These are phyloP conservation scores for Stenurella melanura DNA, from an alignment of 2,888 invertebrate genomes.

Conservation along the genomic window DNA sequence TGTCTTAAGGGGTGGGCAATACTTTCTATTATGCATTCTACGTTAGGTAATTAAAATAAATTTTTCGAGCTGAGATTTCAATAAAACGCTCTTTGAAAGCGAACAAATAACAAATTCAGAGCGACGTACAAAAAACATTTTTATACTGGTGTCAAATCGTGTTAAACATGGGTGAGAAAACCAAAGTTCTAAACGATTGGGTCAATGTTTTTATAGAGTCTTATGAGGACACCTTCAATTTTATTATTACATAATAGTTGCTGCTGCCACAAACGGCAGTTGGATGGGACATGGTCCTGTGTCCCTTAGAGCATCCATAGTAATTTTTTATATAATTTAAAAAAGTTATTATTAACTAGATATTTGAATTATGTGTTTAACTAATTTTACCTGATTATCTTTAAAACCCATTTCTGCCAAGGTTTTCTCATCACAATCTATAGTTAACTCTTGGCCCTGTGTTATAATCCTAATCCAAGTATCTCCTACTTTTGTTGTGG, in stretches of 20 bases:
- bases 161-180: slow-evolving; percentile 40
- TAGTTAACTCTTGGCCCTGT: slow-evolving; percentile 93
- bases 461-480: slow-evolving; percentile 90
- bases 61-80: too few species aligned
- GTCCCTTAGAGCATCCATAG: too few species aligned
- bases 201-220: slow-evolving; percentile 30
- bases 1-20: too few species aligned
- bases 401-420: slow-evolving; percentile 95
- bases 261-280: too few species aligned
- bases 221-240: slow-evolving; percentile 41
- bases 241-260: too few species aligned
- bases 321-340: too few species aligned
- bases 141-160: slow-evolving; percentile 43
- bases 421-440: slow-evolving; percentile 94
- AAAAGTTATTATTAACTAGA: background rate
- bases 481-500: slow-evolving; percentile 75
- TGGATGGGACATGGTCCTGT: too few species aligned
- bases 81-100: too few species aligned
- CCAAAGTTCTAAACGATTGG: slow-evolving; percentile 34
- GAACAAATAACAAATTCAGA: too few species aligned
- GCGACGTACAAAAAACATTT: slow-evolving; percentile 38
- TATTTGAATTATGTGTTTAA: background rate
- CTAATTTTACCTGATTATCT: slow-evolving; percentile 85
- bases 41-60: too few species aligned
- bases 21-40: too few species aligned